Conservation (phyloP, 2,888 invertebrate species). For the Hydropsyche betteni region DNA sequence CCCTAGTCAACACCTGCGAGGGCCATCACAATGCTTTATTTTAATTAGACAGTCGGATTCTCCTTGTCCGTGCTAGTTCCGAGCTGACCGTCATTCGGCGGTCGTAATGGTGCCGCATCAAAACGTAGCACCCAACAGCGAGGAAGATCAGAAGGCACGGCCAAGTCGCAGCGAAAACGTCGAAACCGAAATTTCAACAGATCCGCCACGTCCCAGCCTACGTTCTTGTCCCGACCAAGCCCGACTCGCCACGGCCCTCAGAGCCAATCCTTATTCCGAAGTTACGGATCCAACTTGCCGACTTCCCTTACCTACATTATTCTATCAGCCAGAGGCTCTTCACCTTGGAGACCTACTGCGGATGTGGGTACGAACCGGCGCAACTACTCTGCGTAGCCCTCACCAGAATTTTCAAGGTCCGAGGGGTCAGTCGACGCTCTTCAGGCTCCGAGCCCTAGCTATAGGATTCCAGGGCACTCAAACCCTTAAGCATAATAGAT, state of each 20-base stretch:
- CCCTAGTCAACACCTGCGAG: constrained; percentile 44
- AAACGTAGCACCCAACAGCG: constrained; percentile 53
- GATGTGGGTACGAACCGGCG: constrained; percentile 71
- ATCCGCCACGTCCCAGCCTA: constrained; percentile 54
- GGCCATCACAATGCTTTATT: constrained; percentile 69
- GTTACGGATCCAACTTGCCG: constrained; percentile 73
- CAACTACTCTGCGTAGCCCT: constrained; percentile 54
- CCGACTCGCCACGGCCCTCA: constrained; percentile 72
- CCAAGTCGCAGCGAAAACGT: constrained; percentile 57
- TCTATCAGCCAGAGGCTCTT: constrained; percentile 74
- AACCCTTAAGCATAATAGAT: too few species aligned
- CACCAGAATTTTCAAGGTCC: constrained; percentile 58
- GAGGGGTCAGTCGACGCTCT: constrained; percentile 61
- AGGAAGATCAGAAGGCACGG: constrained; percentile 57
- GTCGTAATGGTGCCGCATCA: constrained; percentile 54
- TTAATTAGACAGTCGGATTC: constrained; percentile 75
- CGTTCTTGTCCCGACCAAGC: constrained; percentile 60
- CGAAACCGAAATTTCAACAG: constrained; percentile 54
- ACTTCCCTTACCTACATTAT: constrained; percentile 75
- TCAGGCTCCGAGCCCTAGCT: constrained; percentile 61
- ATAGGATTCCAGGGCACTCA: not conserved
- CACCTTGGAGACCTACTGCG: constrained; percentile 81
- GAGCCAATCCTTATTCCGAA: constrained; percentile 79
- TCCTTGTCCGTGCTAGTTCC: constrained; percentile 73
- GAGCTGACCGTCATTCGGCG: constrained; percentile 66